Evolutionary conservation across 2,113 vertebrate species (phyloP).

Genomic region (Psephotus haematonotus): DNA sequence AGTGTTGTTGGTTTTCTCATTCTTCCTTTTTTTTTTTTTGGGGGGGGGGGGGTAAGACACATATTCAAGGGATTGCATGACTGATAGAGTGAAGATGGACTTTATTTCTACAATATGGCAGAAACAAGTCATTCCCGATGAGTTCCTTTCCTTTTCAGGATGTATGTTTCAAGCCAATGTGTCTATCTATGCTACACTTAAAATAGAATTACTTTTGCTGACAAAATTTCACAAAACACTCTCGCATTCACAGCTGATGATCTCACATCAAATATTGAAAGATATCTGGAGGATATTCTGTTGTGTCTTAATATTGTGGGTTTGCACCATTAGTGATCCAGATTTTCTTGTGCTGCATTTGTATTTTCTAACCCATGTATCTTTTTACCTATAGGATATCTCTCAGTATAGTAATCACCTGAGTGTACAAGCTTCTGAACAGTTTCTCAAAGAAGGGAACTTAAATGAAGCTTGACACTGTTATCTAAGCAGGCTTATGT

Average conservation of each 20-base stretch:
- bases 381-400: not conserved
- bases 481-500: not conserved
- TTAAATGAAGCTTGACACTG: not conserved
- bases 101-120: not conserved
- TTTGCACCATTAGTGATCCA: not conserved
- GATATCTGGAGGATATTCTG: not conserved
- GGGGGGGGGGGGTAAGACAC: rapidly evolving
- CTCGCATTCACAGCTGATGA: not conserved
- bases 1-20: not conserved
- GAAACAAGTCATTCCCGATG: not conserved
- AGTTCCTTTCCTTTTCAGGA: not conserved
- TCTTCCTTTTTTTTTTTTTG: not conserved
- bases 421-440: not conserved
- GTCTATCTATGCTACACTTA: not conserved
- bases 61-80: not conserved
- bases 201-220: not conserved
- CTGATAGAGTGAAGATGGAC: not conserved
- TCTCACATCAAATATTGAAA: not conserved
- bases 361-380: not conserved
- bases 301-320: not conserved
- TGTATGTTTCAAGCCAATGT: not conserved
- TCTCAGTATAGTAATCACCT: not conserved
- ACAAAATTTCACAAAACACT: not conserved
- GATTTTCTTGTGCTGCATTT: not conserved
- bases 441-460: not conserved